Conservation (phyloP, 2,797 vertebrate genomes). For the Pogoniulus pusillus region DNA sequence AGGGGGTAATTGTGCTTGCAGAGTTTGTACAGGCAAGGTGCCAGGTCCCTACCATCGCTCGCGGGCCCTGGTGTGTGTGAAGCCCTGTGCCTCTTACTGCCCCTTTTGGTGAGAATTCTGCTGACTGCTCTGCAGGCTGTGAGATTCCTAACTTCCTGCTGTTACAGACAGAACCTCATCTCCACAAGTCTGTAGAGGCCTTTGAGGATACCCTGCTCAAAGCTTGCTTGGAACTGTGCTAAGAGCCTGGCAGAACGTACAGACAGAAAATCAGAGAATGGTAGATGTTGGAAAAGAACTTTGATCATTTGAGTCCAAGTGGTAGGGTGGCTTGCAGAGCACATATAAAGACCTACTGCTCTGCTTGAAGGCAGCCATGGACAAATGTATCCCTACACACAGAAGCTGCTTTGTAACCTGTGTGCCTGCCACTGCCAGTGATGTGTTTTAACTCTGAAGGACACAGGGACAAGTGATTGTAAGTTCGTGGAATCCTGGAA, state of each 20-base stretch:
- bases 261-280: background rate
- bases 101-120: background rate
- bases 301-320: background rate
- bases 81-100: background rate
- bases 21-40: background rate
- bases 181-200: background rate
- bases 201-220: background rate
- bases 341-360: accelerated
- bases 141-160: background rate
- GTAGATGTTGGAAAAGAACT: background rate
- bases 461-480: background rate
- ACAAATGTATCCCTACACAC: background rate
- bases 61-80: background rate
- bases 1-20: background rate
- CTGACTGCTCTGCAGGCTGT: background rate
- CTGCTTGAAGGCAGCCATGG: accelerated
- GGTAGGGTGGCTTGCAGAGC: background rate
- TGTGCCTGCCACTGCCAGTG: background rate
- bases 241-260: background rate
- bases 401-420: accelerated
- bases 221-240: background rate
- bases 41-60: background rate
- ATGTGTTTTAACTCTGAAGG: background rate
- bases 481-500: no score
- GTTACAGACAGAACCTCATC: background rate